Conservation (phyloP, 1,140 invertebrate species). For the Drosophila truncata region DNA sequence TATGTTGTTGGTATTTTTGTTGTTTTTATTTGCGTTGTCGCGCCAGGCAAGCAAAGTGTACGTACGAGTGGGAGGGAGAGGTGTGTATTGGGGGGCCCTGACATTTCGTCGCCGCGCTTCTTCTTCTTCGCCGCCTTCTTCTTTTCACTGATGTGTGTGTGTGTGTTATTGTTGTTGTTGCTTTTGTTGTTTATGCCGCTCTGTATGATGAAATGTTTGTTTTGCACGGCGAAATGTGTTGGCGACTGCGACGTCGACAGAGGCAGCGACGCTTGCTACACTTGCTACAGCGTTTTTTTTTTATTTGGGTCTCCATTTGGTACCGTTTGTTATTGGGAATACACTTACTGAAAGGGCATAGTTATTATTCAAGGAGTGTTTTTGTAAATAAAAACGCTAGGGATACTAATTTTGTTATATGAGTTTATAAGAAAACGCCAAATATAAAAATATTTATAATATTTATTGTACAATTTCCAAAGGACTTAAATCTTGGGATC, state of each 20-base stretch:
- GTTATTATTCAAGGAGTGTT: no score
- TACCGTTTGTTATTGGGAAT: slow-evolving; percentile 3
- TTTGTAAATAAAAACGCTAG: no score
- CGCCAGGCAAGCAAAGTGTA: slow-evolving; percentile 49
- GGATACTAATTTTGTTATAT: no score
- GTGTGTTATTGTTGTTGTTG: slow-evolving; percentile 34
- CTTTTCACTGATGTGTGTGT: slow-evolving; percentile 12
- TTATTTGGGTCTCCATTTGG: neutral
- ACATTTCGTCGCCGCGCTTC: slow-evolving; percentile 69
- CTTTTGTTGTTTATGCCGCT: slow-evolving; percentile 47
- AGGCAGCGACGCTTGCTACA: slow-evolving; percentile 38
- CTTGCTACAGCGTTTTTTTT: slow-evolving; percentile 53
- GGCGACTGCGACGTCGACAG: slow-evolving; percentile 30
- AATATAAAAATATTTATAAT: no score
- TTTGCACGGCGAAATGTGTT: slow-evolving; percentile 80
- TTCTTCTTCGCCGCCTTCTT: slow-evolving; percentile 23
- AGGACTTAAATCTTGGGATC: no score
- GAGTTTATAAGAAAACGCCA: no score
- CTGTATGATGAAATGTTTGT: slow-evolving; percentile 81
- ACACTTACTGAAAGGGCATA: neutral
- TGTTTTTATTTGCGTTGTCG: slow-evolving; percentile 77
- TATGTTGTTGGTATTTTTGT: slow-evolving; percentile 41
- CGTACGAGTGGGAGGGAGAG: slow-evolving; percentile 4
- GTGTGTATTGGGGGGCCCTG: slow-evolving; percentile 52
- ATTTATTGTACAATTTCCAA: no score